Conservation (phyloP, 1,140 invertebrate genomes). For the Antheraea mylitta region DNA sequence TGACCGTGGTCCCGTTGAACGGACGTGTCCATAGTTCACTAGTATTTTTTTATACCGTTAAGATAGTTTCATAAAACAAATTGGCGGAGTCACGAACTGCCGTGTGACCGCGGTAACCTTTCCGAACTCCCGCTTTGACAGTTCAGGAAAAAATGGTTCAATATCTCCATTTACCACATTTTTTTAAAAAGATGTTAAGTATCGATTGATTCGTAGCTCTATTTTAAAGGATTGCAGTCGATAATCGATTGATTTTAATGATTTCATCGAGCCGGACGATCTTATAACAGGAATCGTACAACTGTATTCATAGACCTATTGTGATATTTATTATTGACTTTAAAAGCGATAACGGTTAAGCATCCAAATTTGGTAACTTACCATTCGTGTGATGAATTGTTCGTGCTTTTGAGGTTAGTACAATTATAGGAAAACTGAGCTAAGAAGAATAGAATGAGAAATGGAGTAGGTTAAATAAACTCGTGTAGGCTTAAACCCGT, state of each 20-base stretch:
- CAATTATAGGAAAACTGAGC: not conserved
- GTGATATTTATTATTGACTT: not conserved
- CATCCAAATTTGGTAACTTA: not conserved
- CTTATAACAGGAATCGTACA: not conserved
- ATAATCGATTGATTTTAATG: not conserved
- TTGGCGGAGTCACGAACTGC: conserved; percentile 54
- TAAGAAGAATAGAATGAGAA: not conserved
- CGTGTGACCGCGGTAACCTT: conserved; percentile 57
- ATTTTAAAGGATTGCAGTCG: not conserved
- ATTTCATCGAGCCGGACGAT: not conserved
- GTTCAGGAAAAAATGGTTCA: conserved; percentile 36
- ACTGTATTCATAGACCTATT: not conserved
- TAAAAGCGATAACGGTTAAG: not conserved
- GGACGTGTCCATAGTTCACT: conserved; percentile 39
- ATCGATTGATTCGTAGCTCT: not conserved
- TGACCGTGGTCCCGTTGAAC: conserved; percentile 18
- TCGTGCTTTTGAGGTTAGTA: not conserved
- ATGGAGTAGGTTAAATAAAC: not conserved
- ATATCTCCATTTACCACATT: conserved; percentile 31
- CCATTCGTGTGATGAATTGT: not conserved
- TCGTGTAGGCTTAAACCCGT: too few relatives aligned
- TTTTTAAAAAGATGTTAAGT: not conserved
- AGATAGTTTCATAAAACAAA: conserved; percentile 52
- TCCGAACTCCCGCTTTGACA: conserved; percentile 21
- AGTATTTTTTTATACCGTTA: conserved; percentile 40